Base-by-base conservation (phyloP, 2,113 vertebrate species). In the Hippotragus niger region DNA sequence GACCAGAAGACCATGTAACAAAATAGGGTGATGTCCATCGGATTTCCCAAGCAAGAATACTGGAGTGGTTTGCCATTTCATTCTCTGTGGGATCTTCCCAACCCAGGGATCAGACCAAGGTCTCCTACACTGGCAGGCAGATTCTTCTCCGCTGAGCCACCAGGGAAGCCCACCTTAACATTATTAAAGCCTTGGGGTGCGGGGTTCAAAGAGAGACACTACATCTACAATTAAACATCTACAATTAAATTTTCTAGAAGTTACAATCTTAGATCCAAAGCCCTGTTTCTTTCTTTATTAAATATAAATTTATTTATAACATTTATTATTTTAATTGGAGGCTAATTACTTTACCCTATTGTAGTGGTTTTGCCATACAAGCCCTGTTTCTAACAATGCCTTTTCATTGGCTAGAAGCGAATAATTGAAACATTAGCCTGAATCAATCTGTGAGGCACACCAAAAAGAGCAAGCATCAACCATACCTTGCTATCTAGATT, bases 371-470 rank as follows among this genome's bases (percentile, higher is more conserved):
- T 62, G 60, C 60, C 60, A 62, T 13, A 62, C 60, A 33, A 97
- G 94, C 19, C 58, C 0, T 6, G n/a, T 62, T 58, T 92, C 3
- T 36, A 87, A 96, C 5, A 80, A 87, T 67, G 11, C 23, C 94
- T 90, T 40, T n/a, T 52, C 90, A 96, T 3, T 89, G 23, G 1
- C 2, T 3, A 25, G 86, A 81, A 95, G 55, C 0, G 15, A 97
- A 84, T 86, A n/a, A 97, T 9, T 55, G 1, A 84, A 93, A 94
- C 50, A 83, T 88, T 96, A 96, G 94, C 64, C 0, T 43, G 3
- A 58, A 58, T 19, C 62, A 76, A 62, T 1, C 0, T 1, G 29
- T 25, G 1, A 57, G 0, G 23, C 0, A 45, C 25, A 9, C 50
- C 64, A 0, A 91, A 31, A 29, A 82, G 12, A 82, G 58, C 64